Evolutionary conservation across 2,888 invertebrate species (phyloP).

Genomic region (Enchytraeus crypticus): DNA sequence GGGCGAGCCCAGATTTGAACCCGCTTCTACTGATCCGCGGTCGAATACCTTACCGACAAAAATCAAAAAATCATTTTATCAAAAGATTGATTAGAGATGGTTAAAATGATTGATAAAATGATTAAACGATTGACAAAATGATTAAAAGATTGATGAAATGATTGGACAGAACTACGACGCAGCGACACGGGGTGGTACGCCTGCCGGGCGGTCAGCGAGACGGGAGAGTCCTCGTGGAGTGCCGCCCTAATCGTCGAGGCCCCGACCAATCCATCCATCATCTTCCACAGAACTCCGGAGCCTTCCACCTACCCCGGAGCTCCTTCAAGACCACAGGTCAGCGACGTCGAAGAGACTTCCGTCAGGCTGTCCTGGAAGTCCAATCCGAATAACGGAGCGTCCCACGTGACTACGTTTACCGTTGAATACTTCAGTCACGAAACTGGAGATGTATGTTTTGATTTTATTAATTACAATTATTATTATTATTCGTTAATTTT

Average conservation of each 20-base stretch:
- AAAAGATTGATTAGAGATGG: no score
- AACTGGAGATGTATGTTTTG: constrained; percentile 50
- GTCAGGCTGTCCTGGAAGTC: constrained; percentile 24
- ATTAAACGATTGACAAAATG: no score
- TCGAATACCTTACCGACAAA: no score
- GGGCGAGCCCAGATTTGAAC: no score
- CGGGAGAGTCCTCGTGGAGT: constrained; percentile 59
- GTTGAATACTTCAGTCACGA: constrained; percentile 51
- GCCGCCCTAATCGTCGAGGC: constrained; percentile 28
- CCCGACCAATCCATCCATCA: constrained; percentile 51
- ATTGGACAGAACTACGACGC: constrained; percentile 57
- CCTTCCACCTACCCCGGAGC: constrained; percentile 28
- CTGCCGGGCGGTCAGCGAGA: constrained; percentile 69
- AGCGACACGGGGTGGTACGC: constrained; percentile 69
- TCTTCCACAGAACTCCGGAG: constrained; percentile 27
- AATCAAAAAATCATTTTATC: no score
- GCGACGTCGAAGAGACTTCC: constrained; percentile 18
- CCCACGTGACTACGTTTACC: constrained; percentile 20
- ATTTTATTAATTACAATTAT: no score
- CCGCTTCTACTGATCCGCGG: no score
- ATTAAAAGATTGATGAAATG: no score
- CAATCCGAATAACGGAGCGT: constrained; percentile 26
- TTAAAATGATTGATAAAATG: neutral
- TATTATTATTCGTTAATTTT: no score
- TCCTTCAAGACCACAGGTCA: constrained; percentile 20